These are phyloP conservation scores for Heliconius melpomene DNA, from an alignment of 1,140 invertebrate species.

Conservation along the genomic window DNA sequence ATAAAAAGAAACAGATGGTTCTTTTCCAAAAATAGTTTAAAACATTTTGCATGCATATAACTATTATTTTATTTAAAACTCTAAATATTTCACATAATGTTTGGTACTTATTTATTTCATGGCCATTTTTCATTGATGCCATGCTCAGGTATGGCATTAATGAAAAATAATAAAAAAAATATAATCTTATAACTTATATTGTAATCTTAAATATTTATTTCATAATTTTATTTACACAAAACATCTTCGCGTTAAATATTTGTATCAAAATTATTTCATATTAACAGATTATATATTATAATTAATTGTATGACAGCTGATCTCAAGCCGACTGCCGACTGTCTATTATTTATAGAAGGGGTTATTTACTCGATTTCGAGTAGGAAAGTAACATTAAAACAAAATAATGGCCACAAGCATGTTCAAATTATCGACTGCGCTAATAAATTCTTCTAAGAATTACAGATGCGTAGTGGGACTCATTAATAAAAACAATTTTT, in stretches of 20 bases:
- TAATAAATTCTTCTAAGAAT: constrained; percentile 64
- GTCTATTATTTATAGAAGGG: constrained; percentile 5
- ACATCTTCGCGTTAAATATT: background rate
- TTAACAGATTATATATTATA: background rate
- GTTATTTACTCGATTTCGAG: constrained; percentile 11
- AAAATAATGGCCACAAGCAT: constrained; percentile 67
- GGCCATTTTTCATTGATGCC: too few species aligned
- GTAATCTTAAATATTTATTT: background rate
- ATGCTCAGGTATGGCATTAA: too few species aligned
- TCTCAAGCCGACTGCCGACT: constrained; percentile 5
- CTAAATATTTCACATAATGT: too few species aligned
- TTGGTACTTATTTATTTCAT: too few species aligned
- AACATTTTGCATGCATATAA: too few species aligned
- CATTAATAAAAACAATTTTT: constrained; percentile 59
- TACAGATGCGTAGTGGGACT: constrained; percentile 60
- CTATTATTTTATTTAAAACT: too few species aligned
- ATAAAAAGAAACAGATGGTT: background rate
- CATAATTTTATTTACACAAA: background rate
- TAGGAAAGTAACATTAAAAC: constrained; percentile 9
- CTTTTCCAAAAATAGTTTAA: background rate
- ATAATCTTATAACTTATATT: too few species aligned
- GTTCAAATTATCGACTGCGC: constrained; percentile 63
- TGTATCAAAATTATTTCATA: background rate
- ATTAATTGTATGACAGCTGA: background rate
- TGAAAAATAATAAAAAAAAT: too few species aligned